Base-by-base conservation (phyloP, 2,797 vertebrate species). In the Lutjanus argentimaculatus region DNA sequence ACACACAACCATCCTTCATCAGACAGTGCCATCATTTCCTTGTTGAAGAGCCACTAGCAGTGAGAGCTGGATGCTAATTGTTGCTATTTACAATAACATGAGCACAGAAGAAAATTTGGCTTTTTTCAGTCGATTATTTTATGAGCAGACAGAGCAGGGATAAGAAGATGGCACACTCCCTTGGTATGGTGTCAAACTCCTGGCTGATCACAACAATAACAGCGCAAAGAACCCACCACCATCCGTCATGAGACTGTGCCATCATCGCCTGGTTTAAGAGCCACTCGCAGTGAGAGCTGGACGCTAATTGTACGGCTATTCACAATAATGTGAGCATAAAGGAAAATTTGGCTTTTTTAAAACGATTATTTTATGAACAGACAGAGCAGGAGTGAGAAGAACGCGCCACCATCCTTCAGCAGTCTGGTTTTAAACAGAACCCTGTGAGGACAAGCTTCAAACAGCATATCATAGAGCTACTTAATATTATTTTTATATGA, bases 371-470 rank as follows among this genome's bases (percentile, higher is more conserved):
- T 71, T 75, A 77, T 78, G 74, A 76, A 43, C 70, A 74, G 70
- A 67, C 30, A 75, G 56, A 80, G 21, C 46, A 72, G 59, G 55
- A 65, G 14, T 30, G 42, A 66, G 48, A 61, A 67, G 25, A 75
- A 69, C 9, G 14, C 11, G 66, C 8, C 36, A 61, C 42, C 58
- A 64, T 77, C 43, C 17, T 22, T 46, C 7, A 59, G 71, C 59
- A 19, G 30, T 16, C 52, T 53, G 30, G 65, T 12, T 46, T 83
- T 72, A 36, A 67, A 76, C 15, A 42, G 48, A 79, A 63, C 63
- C 19, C 22, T 80, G 36, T 70, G 9, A 74, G 51, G 52, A 80
- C 2, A n/a, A 49, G 65, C 82, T 91, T 85, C 43, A 85, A 81
- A 75, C 42, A 63, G 74, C 55, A 72, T 62, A 30, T 62, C 61